Evolutionary conservation across 2,888 invertebrate genomes (phyloP).

Genomic region (Phyllotreta striolata): DNA sequence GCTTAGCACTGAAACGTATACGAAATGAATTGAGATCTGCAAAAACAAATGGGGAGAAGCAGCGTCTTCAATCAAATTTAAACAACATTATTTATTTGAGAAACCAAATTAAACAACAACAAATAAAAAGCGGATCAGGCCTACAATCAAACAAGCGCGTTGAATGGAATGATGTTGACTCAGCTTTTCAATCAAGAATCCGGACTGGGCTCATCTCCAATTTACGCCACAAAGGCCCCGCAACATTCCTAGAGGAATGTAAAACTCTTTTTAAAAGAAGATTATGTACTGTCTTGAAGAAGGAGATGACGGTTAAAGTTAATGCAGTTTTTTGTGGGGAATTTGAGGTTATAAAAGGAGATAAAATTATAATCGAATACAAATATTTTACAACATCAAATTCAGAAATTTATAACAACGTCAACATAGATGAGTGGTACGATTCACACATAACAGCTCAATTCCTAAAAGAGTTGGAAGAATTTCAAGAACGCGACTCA

Average conservation of each 20-base stretch:
- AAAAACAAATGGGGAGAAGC: slow-evolving; percentile 24
- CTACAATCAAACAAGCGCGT: slow-evolving; percentile 7
- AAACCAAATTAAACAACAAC: slow-evolving; percentile 20
- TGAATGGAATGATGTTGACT: slow-evolving; percentile 27
- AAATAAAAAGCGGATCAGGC: no score
- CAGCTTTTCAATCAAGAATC: slow-evolving; percentile 27
- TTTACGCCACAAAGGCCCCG: slow-evolving; percentile 37
- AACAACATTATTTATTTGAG: slow-evolving; percentile 16
- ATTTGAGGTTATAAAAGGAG: slow-evolving; percentile 31
- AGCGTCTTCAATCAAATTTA: slow-evolving; percentile 20
- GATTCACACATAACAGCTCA: slow-evolving; percentile 33
- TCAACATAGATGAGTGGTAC: slow-evolving; percentile 40
- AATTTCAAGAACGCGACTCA: slow-evolving; percentile 27
- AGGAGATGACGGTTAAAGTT: slow-evolving; percentile 31
- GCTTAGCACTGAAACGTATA: not conserved
- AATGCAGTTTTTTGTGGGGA: slow-evolving; percentile 40
- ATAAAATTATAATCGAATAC: slow-evolving; percentile 37
- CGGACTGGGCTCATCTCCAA: slow-evolving; percentile 32
- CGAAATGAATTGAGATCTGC: not conserved
- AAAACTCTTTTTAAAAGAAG: slow-evolving; percentile 28
- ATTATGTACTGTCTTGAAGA: slow-evolving; percentile 35
- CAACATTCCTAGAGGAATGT: slow-evolving; percentile 36
- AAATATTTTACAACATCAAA: slow-evolving; percentile 45
- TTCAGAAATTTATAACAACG: slow-evolving; percentile 40
- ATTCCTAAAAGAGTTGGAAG: slow-evolving; percentile 37